Conservation (phyloP, 1,140 invertebrate species). For the Drosophila punjabiensis region DNA sequence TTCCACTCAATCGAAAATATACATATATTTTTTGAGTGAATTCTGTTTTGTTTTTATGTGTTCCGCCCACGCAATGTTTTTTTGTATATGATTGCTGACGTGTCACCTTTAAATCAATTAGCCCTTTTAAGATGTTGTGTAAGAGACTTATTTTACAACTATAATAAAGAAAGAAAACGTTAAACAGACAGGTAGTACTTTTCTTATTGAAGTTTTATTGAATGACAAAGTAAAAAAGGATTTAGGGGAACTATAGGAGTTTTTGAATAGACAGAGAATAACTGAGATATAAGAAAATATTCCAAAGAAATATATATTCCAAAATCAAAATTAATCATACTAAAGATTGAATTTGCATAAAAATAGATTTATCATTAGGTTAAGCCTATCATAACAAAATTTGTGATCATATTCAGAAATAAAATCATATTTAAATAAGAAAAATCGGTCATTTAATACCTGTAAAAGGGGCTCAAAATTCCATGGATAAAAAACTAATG, state of each 20-base stretch:
- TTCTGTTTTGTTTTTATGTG: conserved; percentile 38
- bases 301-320: background rate
- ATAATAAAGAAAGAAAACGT: background rate
- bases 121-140: conserved; percentile 26
- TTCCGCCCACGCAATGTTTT: conserved; percentile 36
- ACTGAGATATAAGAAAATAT: background rate
- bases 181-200: background rate
- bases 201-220: too few relatives aligned
- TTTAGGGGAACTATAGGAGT: background rate
- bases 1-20: conserved; percentile 8
- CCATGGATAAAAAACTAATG: conserved; percentile 17
- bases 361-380: too few relatives aligned
- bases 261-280: background rate
- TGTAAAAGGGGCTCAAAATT: conserved; percentile 23
- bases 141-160: conserved; percentile 34
- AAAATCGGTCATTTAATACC: conserved; percentile 17
- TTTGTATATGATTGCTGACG: conserved; percentile 8
- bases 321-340: background rate
- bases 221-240: background rate
- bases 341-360: background rate
- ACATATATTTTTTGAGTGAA: conserved; percentile 25
- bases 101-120: conserved; percentile 69
- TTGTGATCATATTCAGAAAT: background rate
- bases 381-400: background rate
- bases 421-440: background rate